Percentiles rank a stretch among this genome's conserved stretches.
Evolutionary conservation across 2,113 vertebrate genomes (phyloP).

Genomic region (Clarias batrachus): DNA sequence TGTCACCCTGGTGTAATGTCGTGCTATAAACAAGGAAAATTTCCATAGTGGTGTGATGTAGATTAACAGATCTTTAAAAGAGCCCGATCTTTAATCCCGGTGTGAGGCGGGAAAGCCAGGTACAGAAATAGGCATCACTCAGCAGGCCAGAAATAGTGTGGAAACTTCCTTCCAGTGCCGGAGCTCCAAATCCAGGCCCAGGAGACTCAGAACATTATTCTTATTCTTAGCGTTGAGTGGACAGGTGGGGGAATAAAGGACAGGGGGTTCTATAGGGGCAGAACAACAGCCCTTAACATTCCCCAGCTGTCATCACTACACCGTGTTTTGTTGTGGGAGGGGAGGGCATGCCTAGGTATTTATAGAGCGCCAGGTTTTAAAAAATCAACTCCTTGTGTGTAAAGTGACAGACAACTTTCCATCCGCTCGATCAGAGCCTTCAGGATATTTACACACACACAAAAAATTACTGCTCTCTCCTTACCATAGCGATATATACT

Average conservation of each 20-base stretch:
- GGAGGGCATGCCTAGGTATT: slow-evolving; percentile 19
- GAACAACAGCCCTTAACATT: slow-evolving; percentile 33
- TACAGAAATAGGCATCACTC: slow-evolving; percentile 20
- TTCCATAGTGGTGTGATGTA: neutral
- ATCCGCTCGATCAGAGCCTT: slow-evolving; percentile 10
- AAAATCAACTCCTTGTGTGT: slow-evolving; percentile 9
- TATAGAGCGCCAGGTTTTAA: slow-evolving; percentile 44
- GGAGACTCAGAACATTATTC: slow-evolving; percentile 54
- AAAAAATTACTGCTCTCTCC: neutral
- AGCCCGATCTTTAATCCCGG: neutral
- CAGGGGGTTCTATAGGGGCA: neutral
- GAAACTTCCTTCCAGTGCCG: slow-evolving; percentile 70
- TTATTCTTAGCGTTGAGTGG: slow-evolving; percentile 57
- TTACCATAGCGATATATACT: neutral
- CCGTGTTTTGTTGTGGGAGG: slow-evolving; percentile 46
- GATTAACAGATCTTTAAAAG: neutral
- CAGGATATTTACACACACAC: slow-evolving; percentile 1
- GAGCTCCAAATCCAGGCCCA: slow-evolving; percentile 57
- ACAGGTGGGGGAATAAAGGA: slow-evolving; percentile 39
- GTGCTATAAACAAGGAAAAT: neutral
- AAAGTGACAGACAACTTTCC: slow-evolving; percentile 23
- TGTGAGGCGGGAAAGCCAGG: slow-evolving; percentile 10
- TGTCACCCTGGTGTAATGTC: too few relatives aligned
- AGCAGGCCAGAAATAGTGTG: slow-evolving; percentile 61
- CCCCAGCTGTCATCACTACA: slow-evolving; percentile 47